phyloP scores from a whole-genome alignment of 2,797 vertebrate species.

The Eulemur rubriventer region DNA sequence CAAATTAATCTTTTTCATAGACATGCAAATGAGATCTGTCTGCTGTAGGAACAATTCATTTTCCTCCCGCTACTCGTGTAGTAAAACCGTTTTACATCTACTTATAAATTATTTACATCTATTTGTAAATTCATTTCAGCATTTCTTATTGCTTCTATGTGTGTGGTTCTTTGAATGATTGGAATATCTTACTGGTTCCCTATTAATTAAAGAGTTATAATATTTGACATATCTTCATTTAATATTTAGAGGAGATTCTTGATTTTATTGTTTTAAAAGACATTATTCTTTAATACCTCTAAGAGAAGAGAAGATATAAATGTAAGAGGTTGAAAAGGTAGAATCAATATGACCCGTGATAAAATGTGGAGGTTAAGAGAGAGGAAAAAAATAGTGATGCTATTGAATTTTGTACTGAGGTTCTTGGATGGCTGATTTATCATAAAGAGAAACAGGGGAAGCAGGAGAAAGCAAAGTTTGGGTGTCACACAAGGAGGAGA shows the following conservation, averaged over 20 bases:
- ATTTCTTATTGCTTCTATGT: slow-evolving; percentile 5
- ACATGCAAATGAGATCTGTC: background rate
- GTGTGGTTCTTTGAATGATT: background rate
- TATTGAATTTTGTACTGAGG: background rate
- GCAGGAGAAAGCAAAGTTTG: background rate
- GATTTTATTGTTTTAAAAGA: background rate
- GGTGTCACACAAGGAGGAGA: background rate
- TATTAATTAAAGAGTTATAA: background rate
- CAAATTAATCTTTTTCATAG: slow-evolving; percentile 4
- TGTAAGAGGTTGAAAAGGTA: background rate
- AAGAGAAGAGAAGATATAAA: background rate
- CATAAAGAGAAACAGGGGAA: background rate
- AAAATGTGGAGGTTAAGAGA: background rate
- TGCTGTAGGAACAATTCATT: background rate
- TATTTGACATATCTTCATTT: background rate
- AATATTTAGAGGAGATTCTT: background rate
- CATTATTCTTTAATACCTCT: background rate
- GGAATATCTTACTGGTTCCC: background rate
- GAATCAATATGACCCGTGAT: background rate
- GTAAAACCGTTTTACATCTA: background rate
- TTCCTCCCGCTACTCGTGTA: background rate
- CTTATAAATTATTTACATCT: background rate
- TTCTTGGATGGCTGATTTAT: background rate
- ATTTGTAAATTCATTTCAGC: slow-evolving; percentile 7
- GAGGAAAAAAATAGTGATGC: background rate